Evolutionary conservation across 2,888 invertebrate genomes (phyloP).

Genomic region (Phymatocera aterrima): DNA sequence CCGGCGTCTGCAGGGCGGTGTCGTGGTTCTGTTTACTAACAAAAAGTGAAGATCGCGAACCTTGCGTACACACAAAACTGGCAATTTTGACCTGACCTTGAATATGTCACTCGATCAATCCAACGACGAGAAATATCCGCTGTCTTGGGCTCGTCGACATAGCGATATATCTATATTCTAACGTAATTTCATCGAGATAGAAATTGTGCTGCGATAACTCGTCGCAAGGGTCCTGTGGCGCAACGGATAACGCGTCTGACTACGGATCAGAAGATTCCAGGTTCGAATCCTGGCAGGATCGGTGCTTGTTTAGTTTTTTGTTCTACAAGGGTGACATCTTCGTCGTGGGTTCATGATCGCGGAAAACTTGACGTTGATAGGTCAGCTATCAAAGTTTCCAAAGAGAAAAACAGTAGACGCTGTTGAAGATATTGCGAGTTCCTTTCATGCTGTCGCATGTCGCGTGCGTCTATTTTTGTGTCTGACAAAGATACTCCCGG

Average conservation of each 20-base stretch:
- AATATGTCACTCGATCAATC: slow-evolving; percentile 7
- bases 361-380: no score
- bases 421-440: neutral
- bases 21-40: neutral
- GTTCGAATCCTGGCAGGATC: slow-evolving; percentile 82
- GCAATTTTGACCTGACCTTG: neutral
- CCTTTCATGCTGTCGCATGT: no score
- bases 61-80: neutral
- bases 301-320: no score
- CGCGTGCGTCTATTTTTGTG: neutral
- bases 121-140: neutral
- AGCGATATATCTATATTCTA: neutral
- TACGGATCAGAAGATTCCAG: slow-evolving; percentile 84
- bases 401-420: neutral
- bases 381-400: neutral
- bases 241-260: slow-evolving; percentile 84
- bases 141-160: neutral
- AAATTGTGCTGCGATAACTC: neutral
- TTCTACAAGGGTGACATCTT: no score
- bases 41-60: neutral
- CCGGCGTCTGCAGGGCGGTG: slow-evolving; percentile 9
- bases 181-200: neutral
- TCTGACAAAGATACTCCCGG: neutral
- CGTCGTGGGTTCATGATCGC: no score
- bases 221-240: slow-evolving; percentile 78